phyloP scores from a whole-genome alignment of 2,797 vertebrate species.

The Lemur catta region DNA sequence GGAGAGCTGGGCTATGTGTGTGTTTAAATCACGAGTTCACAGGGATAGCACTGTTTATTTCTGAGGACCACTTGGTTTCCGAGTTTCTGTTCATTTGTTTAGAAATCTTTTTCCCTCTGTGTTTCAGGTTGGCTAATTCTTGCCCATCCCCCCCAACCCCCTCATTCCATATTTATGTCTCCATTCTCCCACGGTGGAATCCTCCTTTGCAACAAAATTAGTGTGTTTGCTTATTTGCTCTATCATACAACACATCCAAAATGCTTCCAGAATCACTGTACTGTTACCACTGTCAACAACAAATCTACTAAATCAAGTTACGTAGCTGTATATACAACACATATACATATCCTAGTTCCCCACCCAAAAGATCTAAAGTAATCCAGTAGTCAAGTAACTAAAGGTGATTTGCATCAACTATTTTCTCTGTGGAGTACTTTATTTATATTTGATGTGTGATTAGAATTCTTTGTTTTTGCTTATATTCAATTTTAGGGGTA shows the following conservation, averaged over 20 bases:
- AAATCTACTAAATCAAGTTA: neutral
- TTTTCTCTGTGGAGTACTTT: neutral
- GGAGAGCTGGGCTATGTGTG: neutral
- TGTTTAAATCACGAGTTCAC: neutral
- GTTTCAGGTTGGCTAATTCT: neutral
- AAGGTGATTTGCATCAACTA: neutral
- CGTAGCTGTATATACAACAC: neutral
- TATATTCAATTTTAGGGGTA: neutral
- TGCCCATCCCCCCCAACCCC: neutral
- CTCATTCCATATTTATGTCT: neutral
- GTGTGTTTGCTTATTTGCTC: neutral
- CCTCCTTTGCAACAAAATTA: neutral
- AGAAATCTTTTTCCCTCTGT: neutral
- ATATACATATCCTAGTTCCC: neutral
- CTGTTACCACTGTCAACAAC: neutral
- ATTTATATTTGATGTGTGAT: neutral
- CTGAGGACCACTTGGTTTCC: neutral
- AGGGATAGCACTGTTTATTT: neutral
- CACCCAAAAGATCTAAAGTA: neutral
- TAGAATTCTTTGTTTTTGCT: neutral
- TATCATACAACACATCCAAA: neutral
- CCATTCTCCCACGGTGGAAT: neutral
- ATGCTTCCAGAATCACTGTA: neutral
- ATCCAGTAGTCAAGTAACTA: neutral
- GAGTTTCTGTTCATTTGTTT: neutral